These are phyloP conservation scores for Potamarius usumacintae DNA, from an alignment of 2,113 vertebrate genomes.

Conservation along the genomic window DNA sequence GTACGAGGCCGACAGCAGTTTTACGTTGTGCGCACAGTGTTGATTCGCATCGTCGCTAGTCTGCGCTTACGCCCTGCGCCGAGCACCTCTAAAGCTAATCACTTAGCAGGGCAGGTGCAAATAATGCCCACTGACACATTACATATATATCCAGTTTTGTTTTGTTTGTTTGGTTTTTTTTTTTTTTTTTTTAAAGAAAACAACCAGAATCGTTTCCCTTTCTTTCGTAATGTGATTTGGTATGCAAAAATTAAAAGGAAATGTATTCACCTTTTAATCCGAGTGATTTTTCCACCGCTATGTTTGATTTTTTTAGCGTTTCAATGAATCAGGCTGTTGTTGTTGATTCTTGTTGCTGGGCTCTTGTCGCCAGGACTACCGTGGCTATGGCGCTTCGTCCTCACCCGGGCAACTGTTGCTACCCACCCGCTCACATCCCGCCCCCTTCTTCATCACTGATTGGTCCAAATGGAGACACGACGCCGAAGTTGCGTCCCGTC, in stretches of 20 bases:
- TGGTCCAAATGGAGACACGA: slow-evolving; percentile 53
- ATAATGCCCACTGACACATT: slow-evolving; percentile 69
- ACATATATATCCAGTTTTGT: slow-evolving; percentile 29
- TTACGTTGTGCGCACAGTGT: slow-evolving; percentile 60
- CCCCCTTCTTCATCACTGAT: slow-evolving; percentile 63
- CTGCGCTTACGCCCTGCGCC: slow-evolving; percentile 36
- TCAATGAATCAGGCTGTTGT: slow-evolving; percentile 77
- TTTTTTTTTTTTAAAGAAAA: slow-evolving; percentile 31
- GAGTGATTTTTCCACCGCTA: slow-evolving; percentile 68
- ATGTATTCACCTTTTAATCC: slow-evolving; percentile 71
- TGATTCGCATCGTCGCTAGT: slow-evolving; percentile 25
- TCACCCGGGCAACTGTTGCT: slow-evolving; percentile 99
- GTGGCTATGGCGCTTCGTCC: slow-evolving; percentile 97
- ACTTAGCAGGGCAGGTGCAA: slow-evolving; percentile 55
- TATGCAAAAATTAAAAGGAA: slow-evolving; percentile 55
- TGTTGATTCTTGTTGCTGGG: slow-evolving; percentile 97
- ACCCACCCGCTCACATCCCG: slow-evolving; percentile 80
- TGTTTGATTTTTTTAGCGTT: slow-evolving; percentile 68
- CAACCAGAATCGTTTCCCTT: slow-evolving; percentile 60
- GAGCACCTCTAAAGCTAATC: slow-evolving; percentile 36
- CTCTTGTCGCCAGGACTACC: slow-evolving; percentile 98
- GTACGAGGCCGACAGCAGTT: slow-evolving; percentile 62
- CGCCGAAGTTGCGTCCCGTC: slow-evolving; percentile 59
- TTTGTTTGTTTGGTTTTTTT: no score
- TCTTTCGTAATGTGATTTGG: slow-evolving; percentile 56